Evolutionary conservation across 2,888 invertebrate species (phyloP).

Genomic region (Podotricha telesiphe): DNA sequence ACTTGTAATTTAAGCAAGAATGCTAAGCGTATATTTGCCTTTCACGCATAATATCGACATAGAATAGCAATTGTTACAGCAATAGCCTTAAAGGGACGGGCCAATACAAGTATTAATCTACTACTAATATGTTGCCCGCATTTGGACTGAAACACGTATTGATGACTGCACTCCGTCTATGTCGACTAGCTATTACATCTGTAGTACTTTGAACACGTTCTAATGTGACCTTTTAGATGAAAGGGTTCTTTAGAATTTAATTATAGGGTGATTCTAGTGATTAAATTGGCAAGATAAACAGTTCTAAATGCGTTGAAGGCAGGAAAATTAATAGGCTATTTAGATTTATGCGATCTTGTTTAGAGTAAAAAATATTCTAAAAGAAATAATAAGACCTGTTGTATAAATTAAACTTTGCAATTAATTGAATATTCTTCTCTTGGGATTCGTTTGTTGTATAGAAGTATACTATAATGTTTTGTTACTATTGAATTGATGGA

Average conservation of each 20-base stretch:
- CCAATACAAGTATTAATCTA: conserved; percentile 71
- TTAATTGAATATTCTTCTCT: neutral
- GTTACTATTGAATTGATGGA: no score
- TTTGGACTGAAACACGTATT: conserved; percentile 62
- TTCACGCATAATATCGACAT: neutral
- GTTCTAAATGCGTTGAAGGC: conserved; percentile 23
- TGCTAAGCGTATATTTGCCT: no score
- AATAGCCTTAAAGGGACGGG: conserved; percentile 37
- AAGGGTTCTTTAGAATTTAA: conserved; percentile 47
- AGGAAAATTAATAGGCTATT: conserved; percentile 16
- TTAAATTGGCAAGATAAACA: conserved; percentile 43
- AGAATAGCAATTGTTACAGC: conserved; percentile 9
- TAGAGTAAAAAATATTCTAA: neutral
- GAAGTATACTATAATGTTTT: no score
- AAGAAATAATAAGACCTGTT: neutral
- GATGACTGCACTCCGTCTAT: conserved; percentile 74
- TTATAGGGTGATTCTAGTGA: conserved; percentile 44
- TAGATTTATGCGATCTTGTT: conserved; percentile 17
- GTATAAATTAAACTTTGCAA: neutral
- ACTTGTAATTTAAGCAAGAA: no score
- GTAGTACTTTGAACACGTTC: conserved; percentile 42
- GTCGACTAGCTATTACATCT: conserved; percentile 57
- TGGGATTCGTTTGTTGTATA: neutral
- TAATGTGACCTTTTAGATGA: conserved; percentile 46
- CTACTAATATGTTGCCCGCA: conserved; percentile 71